Evolutionary conservation across 2,113 vertebrate species (phyloP), one percentile per base, ranked within the genome.

Genomic region (Podarcis cretensis): DNA sequence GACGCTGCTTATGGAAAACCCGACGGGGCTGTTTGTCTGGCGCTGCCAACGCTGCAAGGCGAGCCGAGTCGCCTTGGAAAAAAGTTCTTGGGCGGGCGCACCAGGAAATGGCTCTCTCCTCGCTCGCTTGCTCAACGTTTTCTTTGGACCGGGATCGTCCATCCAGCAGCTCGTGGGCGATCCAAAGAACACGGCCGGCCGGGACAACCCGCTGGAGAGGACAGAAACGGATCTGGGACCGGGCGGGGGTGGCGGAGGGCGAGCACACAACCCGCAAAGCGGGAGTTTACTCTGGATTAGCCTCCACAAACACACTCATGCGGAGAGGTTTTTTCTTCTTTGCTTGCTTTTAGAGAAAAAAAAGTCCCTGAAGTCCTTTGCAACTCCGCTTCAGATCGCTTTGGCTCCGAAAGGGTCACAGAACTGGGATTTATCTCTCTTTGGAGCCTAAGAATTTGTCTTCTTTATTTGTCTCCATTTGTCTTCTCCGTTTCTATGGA

Each of bases 81-180:
- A 91, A 96, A 84, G 94, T 92, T 90, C 91, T 91, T 91, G 92
- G 89, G 89, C 93, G 83, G 84, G 73, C 73, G 84, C 57, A 94
- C 92, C 96, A 96, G 96, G 96, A 97, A 97, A 97, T 87, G 94
- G 92, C 85, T 94, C 96, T 92, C 71, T 81, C 77, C 5, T 30
- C 75, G 86, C 84, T 10, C 80, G 89, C 81, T 95, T 95, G 96
- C 96, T 96, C 95, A 96, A 97, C 93, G 94, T 96, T 96, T 65
- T 35, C 79, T 96, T 96, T 97, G 97, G 96, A 96, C 82, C n/a
- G 78, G 48, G 84, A 3, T 13, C 69, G 68, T 69, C 32, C 43
- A 92, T 84, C 86, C 92, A 66, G 6, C 80, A 83, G 93, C 68
- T 92, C 78, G 85, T 87, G 87, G 89, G 95, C 73, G 82, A 94